A percentile compares a stretch with the other conserved stretches of the same genome.
Evolutionary conservation across 2,113 vertebrate genomes (phyloP).

Genomic region (Dasyprocta punctata): DNA sequence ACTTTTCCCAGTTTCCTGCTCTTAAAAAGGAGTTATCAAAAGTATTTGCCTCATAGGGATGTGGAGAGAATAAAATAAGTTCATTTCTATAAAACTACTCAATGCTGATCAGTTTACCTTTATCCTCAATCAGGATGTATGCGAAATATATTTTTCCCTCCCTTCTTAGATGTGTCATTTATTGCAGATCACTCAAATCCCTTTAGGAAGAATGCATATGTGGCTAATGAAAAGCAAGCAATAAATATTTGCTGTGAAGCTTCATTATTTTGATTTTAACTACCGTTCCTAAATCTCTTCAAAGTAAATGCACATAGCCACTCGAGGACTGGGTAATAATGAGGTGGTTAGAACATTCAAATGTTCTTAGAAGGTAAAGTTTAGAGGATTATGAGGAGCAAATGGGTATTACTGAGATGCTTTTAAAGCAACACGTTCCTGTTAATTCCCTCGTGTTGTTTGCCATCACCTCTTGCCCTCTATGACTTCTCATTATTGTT

Average conservation of each 20-base stretch:
- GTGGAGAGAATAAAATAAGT: neutral
- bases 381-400: neutral
- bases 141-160: neutral
- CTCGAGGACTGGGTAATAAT: neutral
- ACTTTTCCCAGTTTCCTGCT: conserved; percentile 16
- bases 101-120: neutral
- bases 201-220: neutral
- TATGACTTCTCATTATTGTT: neutral
- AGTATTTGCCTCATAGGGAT: neutral
- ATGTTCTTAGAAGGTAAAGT: neutral
- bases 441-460: neutral
- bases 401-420: neutral
- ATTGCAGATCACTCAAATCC: neutral
- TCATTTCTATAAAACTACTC: neutral
- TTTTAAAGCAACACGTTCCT: neutral
- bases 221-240: neutral
- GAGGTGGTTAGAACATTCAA: neutral
- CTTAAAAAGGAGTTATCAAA: neutral
- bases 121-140: neutral
- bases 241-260: neutral
- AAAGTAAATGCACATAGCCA: neutral
- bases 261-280: neutral
- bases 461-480: neutral
- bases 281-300: neutral
- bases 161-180: neutral